phyloP scores from a whole-genome alignment of 2,888 invertebrate species.

The Prosopocoilus inquinatus region DNA sequence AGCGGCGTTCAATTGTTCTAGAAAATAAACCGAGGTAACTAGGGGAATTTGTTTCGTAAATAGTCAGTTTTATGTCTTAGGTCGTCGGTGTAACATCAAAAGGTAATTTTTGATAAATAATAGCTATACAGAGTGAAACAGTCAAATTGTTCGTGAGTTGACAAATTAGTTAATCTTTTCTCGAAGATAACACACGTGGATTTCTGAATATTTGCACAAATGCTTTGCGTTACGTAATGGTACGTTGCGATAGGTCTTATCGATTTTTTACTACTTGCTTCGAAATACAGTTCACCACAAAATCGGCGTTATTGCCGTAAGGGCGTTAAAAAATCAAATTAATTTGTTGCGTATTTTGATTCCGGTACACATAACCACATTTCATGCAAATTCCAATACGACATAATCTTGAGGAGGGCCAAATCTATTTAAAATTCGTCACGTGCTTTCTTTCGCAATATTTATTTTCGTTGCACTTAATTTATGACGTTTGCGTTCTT shows the following conservation, averaged over 20 bases:
- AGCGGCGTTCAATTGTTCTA: background rate
- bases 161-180: background rate
- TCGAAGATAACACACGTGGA: background rate
- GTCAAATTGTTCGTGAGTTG: background rate
- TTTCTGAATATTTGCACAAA: background rate
- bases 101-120: slow-evolving; percentile 5
- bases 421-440: slow-evolving; percentile 17
- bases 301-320: background rate
- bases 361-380: background rate
- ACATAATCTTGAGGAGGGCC: slow-evolving; percentile 1
- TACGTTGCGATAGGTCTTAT: slow-evolving; percentile 18
- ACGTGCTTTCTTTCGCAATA: slow-evolving; percentile 5
- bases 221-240: slow-evolving; percentile 18
- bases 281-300: background rate
- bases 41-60: slow-evolving; percentile 20
- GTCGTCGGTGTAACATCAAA: slow-evolving; percentile 17
- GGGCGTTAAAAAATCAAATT: background rate
- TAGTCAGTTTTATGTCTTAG: slow-evolving; percentile 20
- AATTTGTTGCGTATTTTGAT: background rate
- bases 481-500: no score
- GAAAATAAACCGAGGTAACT: background rate
- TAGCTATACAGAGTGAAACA: background rate
- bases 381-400: background rate
- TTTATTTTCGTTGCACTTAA: no score
- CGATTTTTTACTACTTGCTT: slow-evolving; percentile 14